Evolutionary conservation across 1,140 invertebrate species (phyloP), one percentile per base, ranked within the genome.

Genomic region (Danaus plexippus): DNA sequence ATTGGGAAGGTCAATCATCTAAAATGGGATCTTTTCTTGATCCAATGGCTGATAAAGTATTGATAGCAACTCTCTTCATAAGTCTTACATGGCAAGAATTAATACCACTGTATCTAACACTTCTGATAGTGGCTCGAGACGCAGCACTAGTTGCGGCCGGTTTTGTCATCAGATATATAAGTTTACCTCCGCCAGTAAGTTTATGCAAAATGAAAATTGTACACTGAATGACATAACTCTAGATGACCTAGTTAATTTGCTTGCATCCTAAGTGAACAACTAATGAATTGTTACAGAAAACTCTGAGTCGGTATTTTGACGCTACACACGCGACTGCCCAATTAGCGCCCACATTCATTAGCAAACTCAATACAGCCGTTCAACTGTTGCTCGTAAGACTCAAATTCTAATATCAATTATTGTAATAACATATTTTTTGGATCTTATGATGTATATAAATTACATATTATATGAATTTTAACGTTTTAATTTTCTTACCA

Each of bases 11-110:
- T 50, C 97, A 99, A 82, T 92, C 94, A 11, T 96, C 97, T 22
- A 95, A 94, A 77, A 90, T 97, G 64, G 98, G 98, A 8, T 97
- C 95, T 63, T 97, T 98, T 77, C 76, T 99, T n/a, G 98, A 99
- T 87, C 98, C 98, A 9, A 91, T 98, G 84, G 97, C 97, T n/a
- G 98, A 99, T 82, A 99, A 99, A 89, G 88, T 99, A 11, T 88
- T 99, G 6, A 92, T 99, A 61, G 95, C 92, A 9, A 95, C 95
- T 10, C 85, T 99, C 42, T 97, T 97, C 74, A 77, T 98, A 18
- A 92, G 95, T 0, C 87, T 98, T 22, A 96, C 96, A 9, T 94
- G 93, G 87, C 92, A 93, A 54, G 91, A 92, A 48, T 82, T 98
- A 10, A 94, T 99, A 75, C 97, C 97, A 75, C 87, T 96, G 53